Base-by-base conservation (phyloP, 1,140 invertebrate species). In the Drosophila equinoxialis region DNA sequence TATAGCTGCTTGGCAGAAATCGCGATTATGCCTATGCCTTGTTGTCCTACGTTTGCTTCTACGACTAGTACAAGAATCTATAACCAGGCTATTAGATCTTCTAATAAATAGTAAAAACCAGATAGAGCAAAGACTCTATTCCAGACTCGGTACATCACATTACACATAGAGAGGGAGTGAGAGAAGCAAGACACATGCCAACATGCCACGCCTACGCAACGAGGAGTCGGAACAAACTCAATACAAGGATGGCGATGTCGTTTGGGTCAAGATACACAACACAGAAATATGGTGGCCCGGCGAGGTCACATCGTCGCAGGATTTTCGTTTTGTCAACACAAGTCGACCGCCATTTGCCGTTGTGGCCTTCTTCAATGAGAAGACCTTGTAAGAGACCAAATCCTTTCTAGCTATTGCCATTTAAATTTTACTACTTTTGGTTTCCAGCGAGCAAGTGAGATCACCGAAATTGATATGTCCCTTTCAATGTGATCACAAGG, bases 321-420 rank as follows among this genome's bases (percentile, higher is more conserved):
- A 91, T 30, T 73, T 78, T 65, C 77, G 77, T 6, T 89, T 62
- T 10, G 20, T 93, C 94, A 54, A 94, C 70, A 94, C 95, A 67
- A 95, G 94, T 69, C 96, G 95, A 80, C 94, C 94, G 39, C 94
- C 96, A 1, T 94, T 96, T 72, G 95, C 95, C 45, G 94, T 95
- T 87, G 96, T 97, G 10, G 96, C 96, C 81, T 97, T 97, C 92
- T 97, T 96, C 90, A 94, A 96, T 91, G 96, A 97, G 92, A 95
- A 96, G 77, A 93, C 94, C 70, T 97, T 94, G 96, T 97, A 94
- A 95, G 95, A 94, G 68, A 39, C 3, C 11, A 39, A 4, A 4
- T 39, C 37, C 37, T 11, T 11, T 39, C 20, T 39, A 13, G 10
- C 37, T 11, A 30, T 30, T 30, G 30, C 30, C 4, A 39, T 13